Conservation (phyloP, 2,797 vertebrate species). For the Oophaga sylvatica region DNA sequence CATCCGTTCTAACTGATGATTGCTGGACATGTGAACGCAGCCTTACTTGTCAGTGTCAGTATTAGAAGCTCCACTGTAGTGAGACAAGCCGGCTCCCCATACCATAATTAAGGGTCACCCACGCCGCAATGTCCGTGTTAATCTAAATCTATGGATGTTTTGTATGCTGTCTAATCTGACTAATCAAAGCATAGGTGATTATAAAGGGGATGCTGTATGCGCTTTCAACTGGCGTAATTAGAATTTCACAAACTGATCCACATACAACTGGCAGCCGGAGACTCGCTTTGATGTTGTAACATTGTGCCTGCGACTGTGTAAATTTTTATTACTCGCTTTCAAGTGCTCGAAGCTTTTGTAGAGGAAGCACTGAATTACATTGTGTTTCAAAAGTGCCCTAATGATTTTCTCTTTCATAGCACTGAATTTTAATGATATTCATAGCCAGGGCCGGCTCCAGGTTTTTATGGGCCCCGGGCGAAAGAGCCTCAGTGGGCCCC, state of each 20-base stretch:
- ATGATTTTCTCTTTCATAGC: not conserved
- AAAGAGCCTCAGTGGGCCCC: too few species aligned
- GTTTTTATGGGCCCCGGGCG: too few species aligned
- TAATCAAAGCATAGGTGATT: slow-evolving; percentile 17
- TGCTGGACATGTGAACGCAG: too few species aligned
- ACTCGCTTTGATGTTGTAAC: slow-evolving; percentile 47
- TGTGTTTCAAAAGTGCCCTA: slow-evolving; percentile 22
- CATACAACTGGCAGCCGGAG: slow-evolving; percentile 26
- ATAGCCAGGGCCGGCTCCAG: too few species aligned
- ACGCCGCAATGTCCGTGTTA: slow-evolving; percentile 8
- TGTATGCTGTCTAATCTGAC: slow-evolving; percentile 28
- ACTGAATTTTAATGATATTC: slow-evolving; percentile 37
- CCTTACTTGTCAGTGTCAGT: not conserved
- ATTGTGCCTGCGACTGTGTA: slow-evolving; percentile 36
- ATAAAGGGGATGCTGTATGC: not conserved
- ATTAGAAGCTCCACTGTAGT: not conserved
- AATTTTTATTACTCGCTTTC: slow-evolving; percentile 48
- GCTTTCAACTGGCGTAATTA: not conserved
- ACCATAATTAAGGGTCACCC: slow-evolving; percentile 5
- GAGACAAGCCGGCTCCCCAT: not conserved
- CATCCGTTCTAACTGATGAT: too few species aligned
- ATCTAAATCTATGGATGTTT: not conserved
- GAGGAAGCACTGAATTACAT: slow-evolving; percentile 44
- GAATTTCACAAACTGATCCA: slow-evolving; percentile 9
- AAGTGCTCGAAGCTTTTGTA: slow-evolving; percentile 44